These are phyloP conservation scores for Cinara cedri DNA, from an alignment of 2,888 invertebrate species.

Conservation along the genomic window DNA sequence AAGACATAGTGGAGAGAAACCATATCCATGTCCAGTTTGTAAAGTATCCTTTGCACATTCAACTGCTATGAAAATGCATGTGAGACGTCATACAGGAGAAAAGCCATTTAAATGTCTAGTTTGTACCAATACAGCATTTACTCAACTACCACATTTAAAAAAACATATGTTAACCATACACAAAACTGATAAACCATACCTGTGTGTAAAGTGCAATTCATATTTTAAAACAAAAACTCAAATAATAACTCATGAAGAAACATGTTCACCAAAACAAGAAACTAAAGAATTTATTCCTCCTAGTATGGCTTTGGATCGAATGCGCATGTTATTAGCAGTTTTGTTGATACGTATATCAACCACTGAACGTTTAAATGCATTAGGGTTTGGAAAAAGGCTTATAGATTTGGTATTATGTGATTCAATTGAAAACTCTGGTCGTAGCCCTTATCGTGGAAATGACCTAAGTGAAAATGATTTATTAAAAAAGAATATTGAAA, in stretches of 20 bases:
- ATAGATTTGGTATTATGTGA: constrained; percentile 83
- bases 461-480: constrained; percentile 69
- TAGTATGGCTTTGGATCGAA: constrained; percentile 73
- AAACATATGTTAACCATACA: constrained; percentile 87
- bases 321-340: constrained; percentile 80
- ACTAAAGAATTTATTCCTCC: constrained; percentile 61
- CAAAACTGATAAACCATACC: constrained; percentile 77
- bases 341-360: constrained; percentile 82
- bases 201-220: constrained; percentile 74
- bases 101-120: constrained; percentile 73
- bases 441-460: constrained; percentile 70
- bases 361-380: constrained; percentile 76
- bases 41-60: constrained; percentile 82
- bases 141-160: constrained; percentile 84
- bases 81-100: constrained; percentile 83
- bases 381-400: constrained; percentile 77
- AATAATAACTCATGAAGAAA: constrained; percentile 69
- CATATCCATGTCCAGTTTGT: constrained; percentile 82
- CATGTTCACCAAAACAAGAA: constrained; percentile 58
- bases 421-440: constrained; percentile 77
- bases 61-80: constrained; percentile 82
- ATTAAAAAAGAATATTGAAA: constrained; percentile 76
- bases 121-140: constrained; percentile 71
- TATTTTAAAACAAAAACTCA: constrained; percentile 80
- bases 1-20: constrained; percentile 83